These are phyloP conservation scores for Tetragnatha montana DNA, from an alignment of 2,888 invertebrate species.

Conservation along the genomic window DNA sequence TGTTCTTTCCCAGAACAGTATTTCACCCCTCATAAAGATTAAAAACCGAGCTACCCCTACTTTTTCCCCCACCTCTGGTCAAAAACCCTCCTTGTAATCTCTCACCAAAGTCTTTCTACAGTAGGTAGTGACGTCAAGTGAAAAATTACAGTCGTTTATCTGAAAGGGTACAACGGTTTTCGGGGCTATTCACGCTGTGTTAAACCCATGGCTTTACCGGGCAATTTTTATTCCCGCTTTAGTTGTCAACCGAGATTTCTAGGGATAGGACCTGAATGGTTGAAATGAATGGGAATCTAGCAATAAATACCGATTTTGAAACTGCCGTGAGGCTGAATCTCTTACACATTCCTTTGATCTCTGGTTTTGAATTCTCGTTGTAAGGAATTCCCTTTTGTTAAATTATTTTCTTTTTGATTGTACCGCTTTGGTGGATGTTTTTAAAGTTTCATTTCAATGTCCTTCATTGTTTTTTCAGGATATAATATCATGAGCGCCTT, in stretches of 20 bases:
- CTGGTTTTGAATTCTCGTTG: neutral
- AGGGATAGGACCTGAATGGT: neutral
- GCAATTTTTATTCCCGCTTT: constrained; percentile 32
- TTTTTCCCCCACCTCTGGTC: neutral
- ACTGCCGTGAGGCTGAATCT: constrained; percentile 4
- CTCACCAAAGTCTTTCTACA: constrained; percentile 25
- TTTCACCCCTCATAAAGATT: neutral
- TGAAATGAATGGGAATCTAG: neutral
- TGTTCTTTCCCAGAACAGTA: neutral
- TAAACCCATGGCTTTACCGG: constrained; percentile 11
- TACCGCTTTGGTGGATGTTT: no score
- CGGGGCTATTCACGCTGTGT: constrained; percentile 21
- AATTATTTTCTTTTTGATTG: no score
- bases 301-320: constrained; percentile 25
- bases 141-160: constrained; percentile 44
- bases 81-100: constrained; percentile 21
- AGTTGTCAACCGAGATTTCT: constrained; percentile 23
- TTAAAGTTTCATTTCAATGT: no score
- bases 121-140: constrained; percentile 25
- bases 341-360: constrained; percentile 9
- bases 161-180: constrained; percentile 22
- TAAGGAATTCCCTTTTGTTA: no score
- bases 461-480: no score
- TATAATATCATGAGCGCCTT: no score
- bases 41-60: neutral